These are phyloP conservation scores for Menura novaehollandiae DNA, from an alignment of 2,113 vertebrate genomes.

Conservation along the genomic window DNA sequence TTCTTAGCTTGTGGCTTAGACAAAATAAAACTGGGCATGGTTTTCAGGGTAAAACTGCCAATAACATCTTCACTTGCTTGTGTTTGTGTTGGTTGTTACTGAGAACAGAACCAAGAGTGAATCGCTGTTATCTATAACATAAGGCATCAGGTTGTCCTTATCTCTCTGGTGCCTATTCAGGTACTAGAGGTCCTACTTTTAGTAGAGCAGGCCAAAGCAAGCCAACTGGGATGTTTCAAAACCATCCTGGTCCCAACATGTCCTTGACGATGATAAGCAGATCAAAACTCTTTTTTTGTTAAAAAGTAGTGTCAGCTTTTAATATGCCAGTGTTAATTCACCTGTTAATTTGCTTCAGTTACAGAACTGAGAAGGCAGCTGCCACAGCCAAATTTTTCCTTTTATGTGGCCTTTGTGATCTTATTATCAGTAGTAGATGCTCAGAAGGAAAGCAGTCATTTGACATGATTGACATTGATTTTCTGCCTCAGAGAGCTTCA, in stretches of 20 bases:
- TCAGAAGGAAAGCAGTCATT: slow-evolving; percentile 14
- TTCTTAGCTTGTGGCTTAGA: not conserved
- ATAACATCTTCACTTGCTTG: not conserved
- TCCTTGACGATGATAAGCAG: not conserved
- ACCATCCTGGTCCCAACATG: not conserved
- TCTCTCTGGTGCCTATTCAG: not conserved
- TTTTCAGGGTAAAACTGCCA: not conserved
- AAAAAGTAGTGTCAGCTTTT: not conserved
- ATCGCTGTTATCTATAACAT: not conserved
- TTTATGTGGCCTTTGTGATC: not conserved
- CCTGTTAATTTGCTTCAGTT: not conserved
- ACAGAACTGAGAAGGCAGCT: not conserved
- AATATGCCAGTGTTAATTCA: not conserved
- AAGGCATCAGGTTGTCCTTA: not conserved
- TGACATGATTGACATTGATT: slow-evolving; percentile 14
- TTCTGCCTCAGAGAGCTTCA: slow-evolving; percentile 16
- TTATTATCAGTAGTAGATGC: not conserved
- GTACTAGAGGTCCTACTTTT: not conserved
- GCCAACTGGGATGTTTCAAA: not conserved
- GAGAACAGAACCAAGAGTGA: not conserved
- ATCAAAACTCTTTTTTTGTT: not conserved
- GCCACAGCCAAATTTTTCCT: not conserved
- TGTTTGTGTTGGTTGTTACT: not conserved
- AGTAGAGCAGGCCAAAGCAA: not conserved
- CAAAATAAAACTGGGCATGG: not conserved